phyloP scores from a whole-genome alignment of 2,113 vertebrate genomes.

The Aleadryas rufinucha region DNA sequence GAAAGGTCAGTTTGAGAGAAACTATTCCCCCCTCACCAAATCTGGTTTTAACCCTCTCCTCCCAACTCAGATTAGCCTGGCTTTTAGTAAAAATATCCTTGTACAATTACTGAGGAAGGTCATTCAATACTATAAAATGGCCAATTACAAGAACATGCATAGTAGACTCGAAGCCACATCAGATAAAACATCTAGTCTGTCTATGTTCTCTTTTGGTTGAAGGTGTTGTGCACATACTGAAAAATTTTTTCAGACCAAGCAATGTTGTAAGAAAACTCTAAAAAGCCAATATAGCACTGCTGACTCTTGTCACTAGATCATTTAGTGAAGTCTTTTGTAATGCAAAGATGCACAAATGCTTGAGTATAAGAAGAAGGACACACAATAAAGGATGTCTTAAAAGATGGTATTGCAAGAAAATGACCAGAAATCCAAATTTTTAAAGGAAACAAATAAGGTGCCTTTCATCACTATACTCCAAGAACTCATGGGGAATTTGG shows the following conservation, averaged over 20 bases:
- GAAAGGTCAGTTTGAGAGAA: not conserved
- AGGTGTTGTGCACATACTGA: not conserved
- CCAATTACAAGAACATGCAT: not conserved
- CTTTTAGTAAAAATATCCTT: not conserved
- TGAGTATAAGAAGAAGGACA: not conserved
- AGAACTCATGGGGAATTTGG: not conserved
- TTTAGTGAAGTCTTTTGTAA: not conserved
- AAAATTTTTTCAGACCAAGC: not conserved
- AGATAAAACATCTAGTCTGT: not conserved
- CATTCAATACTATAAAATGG: not conserved
- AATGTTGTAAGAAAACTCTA: not conserved
- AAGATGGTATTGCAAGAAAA: not conserved
- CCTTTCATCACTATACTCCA: not conserved
- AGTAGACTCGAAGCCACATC: not conserved
- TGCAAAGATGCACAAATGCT: not conserved
- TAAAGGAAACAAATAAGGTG: not conserved
- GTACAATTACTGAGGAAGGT: not conserved
- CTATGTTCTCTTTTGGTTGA: not conserved
- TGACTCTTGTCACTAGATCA: not conserved
- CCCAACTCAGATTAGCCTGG: not conserved
- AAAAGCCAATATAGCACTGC: not conserved
- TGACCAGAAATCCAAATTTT: not conserved
- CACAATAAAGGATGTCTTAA: not conserved
- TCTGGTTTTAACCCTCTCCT: not conserved
- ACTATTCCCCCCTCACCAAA: not conserved